Percentiles rank a stretch among this genome's conserved stretches.
phyloP scores from a whole-genome alignment of 2,888 invertebrate species.

The Epinotia bilunana region DNA sequence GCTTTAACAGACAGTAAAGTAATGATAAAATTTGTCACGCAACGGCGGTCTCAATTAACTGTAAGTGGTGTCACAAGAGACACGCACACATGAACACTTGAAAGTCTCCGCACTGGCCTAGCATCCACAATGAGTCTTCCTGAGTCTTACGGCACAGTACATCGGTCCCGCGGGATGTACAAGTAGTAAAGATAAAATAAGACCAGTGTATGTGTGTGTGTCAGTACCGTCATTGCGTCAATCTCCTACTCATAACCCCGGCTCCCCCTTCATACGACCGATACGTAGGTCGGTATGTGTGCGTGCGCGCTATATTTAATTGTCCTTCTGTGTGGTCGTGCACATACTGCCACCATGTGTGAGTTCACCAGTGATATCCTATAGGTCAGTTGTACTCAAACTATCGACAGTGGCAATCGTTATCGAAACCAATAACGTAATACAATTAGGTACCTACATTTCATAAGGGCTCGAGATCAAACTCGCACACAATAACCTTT shows the following conservation, averaged over 20 bases:
- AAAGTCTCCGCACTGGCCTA: slow-evolving; percentile 67
- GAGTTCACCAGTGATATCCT: slow-evolving; percentile 79
- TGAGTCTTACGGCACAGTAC: slow-evolving; percentile 68
- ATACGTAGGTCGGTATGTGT: slow-evolving; percentile 58
- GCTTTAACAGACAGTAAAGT: slow-evolving; percentile 37
- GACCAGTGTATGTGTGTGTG: slow-evolving; percentile 70
- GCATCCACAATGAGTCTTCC: slow-evolving; percentile 75
- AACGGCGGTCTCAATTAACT: slow-evolving; percentile 58
- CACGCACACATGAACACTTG: slow-evolving; percentile 58
- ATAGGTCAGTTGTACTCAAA: slow-evolving; percentile 71
- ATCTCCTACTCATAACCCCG: slow-evolving; percentile 73
- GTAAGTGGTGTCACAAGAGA: slow-evolving; percentile 63
- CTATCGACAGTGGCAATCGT: slow-evolving; percentile 48
- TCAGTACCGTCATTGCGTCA: slow-evolving; percentile 75
- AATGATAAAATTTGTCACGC: slow-evolving; percentile 52
- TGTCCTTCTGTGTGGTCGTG: slow-evolving; percentile 71
- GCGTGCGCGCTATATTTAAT: slow-evolving; percentile 80
- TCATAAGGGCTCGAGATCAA: slow-evolving; percentile 46
- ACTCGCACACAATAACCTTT: slow-evolving; percentile 19
- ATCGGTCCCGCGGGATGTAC: slow-evolving; percentile 79
- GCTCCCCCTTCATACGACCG: slow-evolving; percentile 71
- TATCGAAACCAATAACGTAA: slow-evolving; percentile 5
- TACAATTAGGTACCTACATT: slow-evolving; percentile 33
- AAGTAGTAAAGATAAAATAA: slow-evolving; percentile 78
- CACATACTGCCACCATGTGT: slow-evolving; percentile 76